phyloP scores from a whole-genome alignment of 2,797 vertebrate genomes.

The Acestrorhynchus altus region DNA sequence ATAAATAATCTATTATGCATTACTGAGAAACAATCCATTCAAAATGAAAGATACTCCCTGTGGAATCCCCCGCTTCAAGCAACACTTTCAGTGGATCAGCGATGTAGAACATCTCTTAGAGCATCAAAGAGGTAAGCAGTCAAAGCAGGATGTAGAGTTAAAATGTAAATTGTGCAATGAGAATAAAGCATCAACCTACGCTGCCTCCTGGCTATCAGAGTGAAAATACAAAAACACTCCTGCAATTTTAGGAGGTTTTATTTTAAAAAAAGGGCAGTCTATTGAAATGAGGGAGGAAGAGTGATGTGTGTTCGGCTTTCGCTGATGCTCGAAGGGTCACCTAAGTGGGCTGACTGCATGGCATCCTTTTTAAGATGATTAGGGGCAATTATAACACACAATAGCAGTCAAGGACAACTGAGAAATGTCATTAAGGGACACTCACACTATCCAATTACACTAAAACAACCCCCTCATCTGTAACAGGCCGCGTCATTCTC shows the following conservation, averaged over 20 bases:
- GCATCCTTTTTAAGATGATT: conserved; percentile 45
- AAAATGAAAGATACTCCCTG: conserved; percentile 6
- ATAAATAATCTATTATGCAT: background rate
- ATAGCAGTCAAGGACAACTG: conserved; percentile 34
- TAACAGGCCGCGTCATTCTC: conserved; percentile 28
- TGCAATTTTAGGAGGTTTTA: background rate
- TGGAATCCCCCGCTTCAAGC: background rate
- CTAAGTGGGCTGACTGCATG: conserved; percentile 35
- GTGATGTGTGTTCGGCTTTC: conserved; percentile 33
- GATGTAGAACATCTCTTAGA: background rate
- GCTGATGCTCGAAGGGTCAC: conserved; percentile 5
- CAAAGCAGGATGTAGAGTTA: background rate
- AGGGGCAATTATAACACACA: conserved; percentile 42
- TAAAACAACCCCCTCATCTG: conserved; percentile 27
- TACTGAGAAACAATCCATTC: background rate
- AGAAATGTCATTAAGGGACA: conserved; percentile 41
- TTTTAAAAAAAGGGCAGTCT: background rate
- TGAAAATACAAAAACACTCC: conserved; percentile 4
- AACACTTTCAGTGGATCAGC: background rate
- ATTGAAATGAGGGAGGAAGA: background rate
- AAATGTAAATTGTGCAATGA: conserved; percentile 9
- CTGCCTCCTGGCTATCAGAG: conserved; percentile 18
- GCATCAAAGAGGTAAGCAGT: conserved; percentile 12
- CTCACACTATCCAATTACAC: conserved; percentile 40
- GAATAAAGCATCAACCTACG: conserved; percentile 14